These are phyloP conservation scores for Choristoneura rosaceana DNA, from an alignment of 2,888 invertebrate species.

Conservation along the genomic window DNA sequence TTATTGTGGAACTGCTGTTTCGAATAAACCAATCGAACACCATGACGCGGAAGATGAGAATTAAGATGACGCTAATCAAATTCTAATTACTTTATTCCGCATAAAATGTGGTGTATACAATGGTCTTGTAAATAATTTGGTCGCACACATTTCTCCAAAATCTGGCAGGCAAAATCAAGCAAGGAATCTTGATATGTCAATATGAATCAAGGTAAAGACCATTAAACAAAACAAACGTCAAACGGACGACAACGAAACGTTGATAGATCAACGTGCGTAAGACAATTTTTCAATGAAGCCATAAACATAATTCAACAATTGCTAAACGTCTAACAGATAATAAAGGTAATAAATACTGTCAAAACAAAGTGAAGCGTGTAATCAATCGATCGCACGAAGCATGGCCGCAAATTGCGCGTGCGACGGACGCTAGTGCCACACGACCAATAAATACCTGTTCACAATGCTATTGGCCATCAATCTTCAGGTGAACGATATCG, in stretches of 20 bases:
- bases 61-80: neutral
- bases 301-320: neutral
- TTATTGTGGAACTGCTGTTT: constrained; percentile 13
- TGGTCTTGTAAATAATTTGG: too few species aligned
- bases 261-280: neutral
- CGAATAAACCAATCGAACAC: neutral
- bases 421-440: constrained; percentile 46
- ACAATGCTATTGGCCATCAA: constrained; percentile 19
- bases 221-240: neutral
- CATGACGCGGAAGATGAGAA: neutral
- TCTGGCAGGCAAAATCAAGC: too few species aligned
- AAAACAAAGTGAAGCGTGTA: constrained; percentile 50
- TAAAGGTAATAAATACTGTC: constrained; percentile 48
- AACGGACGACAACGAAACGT: neutral
- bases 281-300: neutral
- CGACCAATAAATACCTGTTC: constrained; percentile 48
- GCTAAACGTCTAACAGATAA: constrained; percentile 15
- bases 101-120: too few species aligned
- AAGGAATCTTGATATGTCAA: neutral
- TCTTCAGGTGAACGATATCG: constrained; percentile 16
- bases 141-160: too few species aligned
- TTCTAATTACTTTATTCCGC: too few species aligned
- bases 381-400: constrained; percentile 49
- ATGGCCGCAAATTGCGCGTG: constrained; percentile 48
- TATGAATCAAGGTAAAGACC: neutral